phyloP scores from a whole-genome alignment of 1,140 invertebrate genomes.

The Eriocheir sinensis region DNA sequence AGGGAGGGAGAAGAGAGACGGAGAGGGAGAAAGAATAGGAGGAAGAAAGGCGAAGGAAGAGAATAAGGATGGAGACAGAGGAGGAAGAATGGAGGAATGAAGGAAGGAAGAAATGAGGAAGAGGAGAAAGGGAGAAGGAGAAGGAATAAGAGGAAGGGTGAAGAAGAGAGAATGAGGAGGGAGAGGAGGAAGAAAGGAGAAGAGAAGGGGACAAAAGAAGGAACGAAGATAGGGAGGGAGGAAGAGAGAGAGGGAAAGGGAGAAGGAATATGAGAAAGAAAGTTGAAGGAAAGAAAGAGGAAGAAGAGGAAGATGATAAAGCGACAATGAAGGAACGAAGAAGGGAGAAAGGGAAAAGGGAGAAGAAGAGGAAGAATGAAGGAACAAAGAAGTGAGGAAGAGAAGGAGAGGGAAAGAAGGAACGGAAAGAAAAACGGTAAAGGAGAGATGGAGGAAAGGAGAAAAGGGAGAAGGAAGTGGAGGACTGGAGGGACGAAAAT shows the following conservation, averaged over 20 bases:
- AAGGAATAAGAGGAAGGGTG: not conserved
- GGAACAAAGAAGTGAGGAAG: not conserved
- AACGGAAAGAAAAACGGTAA: no score
- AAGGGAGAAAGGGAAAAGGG: not conserved
- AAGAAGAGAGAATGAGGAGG: not conserved
- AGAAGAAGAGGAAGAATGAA: not conserved
- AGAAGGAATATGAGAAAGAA: not conserved
- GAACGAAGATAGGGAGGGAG: no score
- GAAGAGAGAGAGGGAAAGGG: not conserved
- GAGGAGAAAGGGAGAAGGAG: not conserved
- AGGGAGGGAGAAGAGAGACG: not conserved
- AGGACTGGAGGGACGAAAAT: not conserved
- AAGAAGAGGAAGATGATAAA: not conserved
- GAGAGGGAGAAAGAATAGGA: not conserved
- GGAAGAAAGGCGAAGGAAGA: not conserved
- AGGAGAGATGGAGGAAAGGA: not conserved
- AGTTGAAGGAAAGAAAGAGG: not conserved
- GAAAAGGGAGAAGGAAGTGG: not conserved
- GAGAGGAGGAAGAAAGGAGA: not conserved
- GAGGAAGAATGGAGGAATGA: no score
- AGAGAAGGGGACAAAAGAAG: no score
- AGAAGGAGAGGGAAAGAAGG: not conserved
- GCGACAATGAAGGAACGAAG: no score
- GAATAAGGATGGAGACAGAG: no score
- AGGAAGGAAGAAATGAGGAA: no score